Base-by-base conservation (phyloP, 2,888 invertebrate genomes). In the Synanthedon andrenaeformis region DNA sequence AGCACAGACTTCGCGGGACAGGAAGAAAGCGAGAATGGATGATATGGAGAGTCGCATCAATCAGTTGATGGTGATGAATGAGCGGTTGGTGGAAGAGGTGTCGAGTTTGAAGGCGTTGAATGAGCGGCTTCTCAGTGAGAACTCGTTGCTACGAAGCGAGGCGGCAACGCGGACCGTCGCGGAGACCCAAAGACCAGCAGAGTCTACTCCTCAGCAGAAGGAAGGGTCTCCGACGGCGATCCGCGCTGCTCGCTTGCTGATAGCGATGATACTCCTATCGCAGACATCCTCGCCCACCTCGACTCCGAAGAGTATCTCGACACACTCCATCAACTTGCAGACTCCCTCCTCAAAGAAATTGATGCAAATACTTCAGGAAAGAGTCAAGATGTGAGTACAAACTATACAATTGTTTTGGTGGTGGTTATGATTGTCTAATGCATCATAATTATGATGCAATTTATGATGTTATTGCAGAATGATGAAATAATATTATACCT, bases 151-250 rank as follows among this genome's bases (percentile, higher is more conserved):
- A 55, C 89, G 90, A 67, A 79, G 77, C 64, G 83, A 90, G 59
- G 89, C 89, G 59, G 82, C 81, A 84, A 89, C 89, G 89, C 81
- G 88, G 89, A 92, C 89, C 89, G 92, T 91, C 90, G 89, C 89
- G 90, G 91, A 89, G 82, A 87, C 89, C 90, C 89, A 79, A 75
- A 91, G 93, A 93, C 92, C 93, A 79, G 93, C 93, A 89, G 93
- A 89, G 92, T 93, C 92, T 93, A 86, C 89, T 92, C 96, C 97
- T 97, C 98, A 90, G 98, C 92, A 96, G 97, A 96, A 95, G 91
- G 93, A 91, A 90, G 92, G 90, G 91, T 90, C 90, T 82, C 91
- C 91, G 90, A 82, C 90, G 91, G 92, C 91, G 90, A 82, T 88
- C 85, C 90, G 90, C 88, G 89, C 90, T 90, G 90, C 91, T 52